Evolutionary conservation across 2,888 invertebrate genomes (phyloP), one percentile per base, ranked within the genome.

Genomic region (Argyra leucocephala): DNA sequence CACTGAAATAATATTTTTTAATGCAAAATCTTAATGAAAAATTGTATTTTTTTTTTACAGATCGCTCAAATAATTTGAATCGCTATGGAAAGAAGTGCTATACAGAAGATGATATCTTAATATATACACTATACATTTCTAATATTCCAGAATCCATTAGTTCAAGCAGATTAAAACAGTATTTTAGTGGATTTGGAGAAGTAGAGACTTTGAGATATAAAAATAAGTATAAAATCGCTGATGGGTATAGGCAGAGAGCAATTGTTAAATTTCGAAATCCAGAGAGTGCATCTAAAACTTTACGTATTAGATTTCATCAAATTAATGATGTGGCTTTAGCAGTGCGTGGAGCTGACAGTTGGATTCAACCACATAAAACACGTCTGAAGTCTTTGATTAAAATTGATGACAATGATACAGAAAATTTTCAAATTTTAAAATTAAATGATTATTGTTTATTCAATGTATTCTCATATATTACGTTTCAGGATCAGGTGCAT

Each of bases 401-500:
- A 61, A 31, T 61, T 31, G 61, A 61, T 61, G 61, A 61, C 31
- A 31, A 31, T 21, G 61, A 61, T 24, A 18, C 21, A 1, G 24
- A 26, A 24, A 26, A 26, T 31, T 61, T 24, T 61, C 15, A 21
- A 21, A 26, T 61, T 31, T 61, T 61, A 61, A 61, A 61, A 61
- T 61, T 61, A 61, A 61, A 61, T 31, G 61, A 61, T 61, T 24
- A 61, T 31, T 61, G 61, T 21, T 10, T 61, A 26, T 61, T 61
- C 31, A 61, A 61, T 31, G 22, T 61, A 26, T 61, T 61, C 21
- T 26, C n/a, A 26, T 61, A n/a, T 26, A 9, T 61, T 10, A 9
- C 24, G 9, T 61, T n/a, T 15, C 21, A 31, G 18, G 26, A 61
- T 61, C 61, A 61, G 31, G 24, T 61, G 5, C 31, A 22, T 31